Base-by-base conservation (phyloP, 2,113 vertebrate species). In the Equus przewalskii region DNA sequence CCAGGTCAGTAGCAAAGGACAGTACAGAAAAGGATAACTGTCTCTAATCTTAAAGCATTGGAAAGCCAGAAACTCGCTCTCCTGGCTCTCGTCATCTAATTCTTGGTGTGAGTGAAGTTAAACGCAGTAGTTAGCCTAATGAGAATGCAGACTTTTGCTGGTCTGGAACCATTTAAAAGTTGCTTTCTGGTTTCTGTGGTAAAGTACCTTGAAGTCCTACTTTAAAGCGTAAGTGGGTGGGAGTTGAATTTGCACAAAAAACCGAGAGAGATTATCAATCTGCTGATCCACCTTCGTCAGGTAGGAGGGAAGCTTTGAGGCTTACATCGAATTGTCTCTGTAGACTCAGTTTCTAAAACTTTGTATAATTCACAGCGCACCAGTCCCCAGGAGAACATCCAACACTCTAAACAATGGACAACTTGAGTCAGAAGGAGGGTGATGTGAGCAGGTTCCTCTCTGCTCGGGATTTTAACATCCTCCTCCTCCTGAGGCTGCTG, bases 171-270 rank as follows among this genome's bases (percentile, higher is more conserved):
- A 95, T 97, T 97, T 90, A 88, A 98, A 95, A 49, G 8, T 62
- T 84, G 14, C 56, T 90, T 92, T 96, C 97, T 96, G 76, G 80
- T 96, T 97, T 98, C 87, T 92, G 95, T 93, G 76, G 90, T 70
- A 85, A 94, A 95, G 94, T 85, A 70, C 86, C 80, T 93, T 97
- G 91, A 92, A 98, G 72, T 62, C 46, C 41, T 1, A 3, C 36
- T 96, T 97, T 78, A 96, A 96, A 30, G 0, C 91, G 30, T 90
- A 96, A 90, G 85, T 75, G 82, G 79, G 89, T 44, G 0, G 5
- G 41, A 10, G 6, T 14, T 12, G 93, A 97, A 97, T 24, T 91
- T 60, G 76, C 67, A 96, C 49, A 69, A 21, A 79, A 46, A 64
- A 16, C 1, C 26, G 76, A 56, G 62, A 67, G 24, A 73, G 95